Conservation (phyloP, 2,797 vertebrate genomes). For the Myotis findleyi region DNA sequence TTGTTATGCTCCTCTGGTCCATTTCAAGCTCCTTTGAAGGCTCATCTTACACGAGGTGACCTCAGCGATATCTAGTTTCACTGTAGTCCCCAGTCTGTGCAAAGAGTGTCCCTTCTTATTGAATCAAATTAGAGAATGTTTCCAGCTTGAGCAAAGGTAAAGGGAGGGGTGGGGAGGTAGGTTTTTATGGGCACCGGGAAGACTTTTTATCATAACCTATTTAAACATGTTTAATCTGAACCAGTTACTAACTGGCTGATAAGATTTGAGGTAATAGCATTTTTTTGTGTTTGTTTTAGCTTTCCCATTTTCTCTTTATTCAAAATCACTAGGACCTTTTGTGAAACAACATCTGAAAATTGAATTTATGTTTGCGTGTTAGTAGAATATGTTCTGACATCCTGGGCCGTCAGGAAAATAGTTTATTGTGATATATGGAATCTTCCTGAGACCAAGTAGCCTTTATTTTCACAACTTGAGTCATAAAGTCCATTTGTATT, state of each 20-base stretch:
- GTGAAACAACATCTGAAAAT: neutral
- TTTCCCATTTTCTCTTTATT: neutral
- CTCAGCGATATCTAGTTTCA: neutral
- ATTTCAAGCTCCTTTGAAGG: neutral
- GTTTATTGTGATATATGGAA: neutral
- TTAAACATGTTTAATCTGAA: neutral
- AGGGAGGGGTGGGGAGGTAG: neutral
- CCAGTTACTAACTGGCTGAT: neutral
- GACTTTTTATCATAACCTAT: neutral
- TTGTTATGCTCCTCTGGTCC: neutral
- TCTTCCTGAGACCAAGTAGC: neutral
- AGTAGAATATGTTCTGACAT: neutral
- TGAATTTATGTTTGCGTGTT: neutral
- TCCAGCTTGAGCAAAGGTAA: neutral
- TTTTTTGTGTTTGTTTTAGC: neutral
- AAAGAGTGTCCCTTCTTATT: neutral
- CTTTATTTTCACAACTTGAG: slow-evolving; percentile 14
- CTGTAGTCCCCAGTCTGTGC: neutral
- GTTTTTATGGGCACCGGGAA: neutral
- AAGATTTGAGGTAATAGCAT: neutral
- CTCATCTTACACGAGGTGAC: neutral
- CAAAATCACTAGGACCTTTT: neutral
- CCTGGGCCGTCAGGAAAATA: neutral
- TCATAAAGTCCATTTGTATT: neutral
- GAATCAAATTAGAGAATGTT: slow-evolving; percentile 5